Evolutionary conservation across 1,140 invertebrate genomes (phyloP).

Genomic region (Meloidogyne floridensis): DNA sequence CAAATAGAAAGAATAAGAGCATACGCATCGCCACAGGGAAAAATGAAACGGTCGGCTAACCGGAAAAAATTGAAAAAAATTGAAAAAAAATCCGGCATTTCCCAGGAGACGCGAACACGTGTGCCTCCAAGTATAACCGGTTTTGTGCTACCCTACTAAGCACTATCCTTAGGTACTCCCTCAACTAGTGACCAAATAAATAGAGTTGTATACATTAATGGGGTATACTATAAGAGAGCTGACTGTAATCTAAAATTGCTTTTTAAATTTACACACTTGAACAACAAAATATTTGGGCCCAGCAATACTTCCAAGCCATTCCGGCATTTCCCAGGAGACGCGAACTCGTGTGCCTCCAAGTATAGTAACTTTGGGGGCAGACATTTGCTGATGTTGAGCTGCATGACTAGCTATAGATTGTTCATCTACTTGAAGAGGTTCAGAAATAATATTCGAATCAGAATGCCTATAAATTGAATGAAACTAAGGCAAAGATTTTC

Average conservation of each 20-base stretch:
- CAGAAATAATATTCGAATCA: slow-evolving; percentile 52
- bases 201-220: too few species aligned
- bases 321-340: slow-evolving; percentile 49
- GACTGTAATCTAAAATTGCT: too few species aligned
- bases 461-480: slow-evolving; percentile 32
- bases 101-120: slow-evolving; percentile 51
- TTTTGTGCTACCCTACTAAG: too few species aligned
- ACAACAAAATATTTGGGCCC: slow-evolving; percentile 28
- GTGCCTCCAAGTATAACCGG: slow-evolving; percentile 33
- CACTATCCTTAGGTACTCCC: too few species aligned
- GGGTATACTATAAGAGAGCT: too few species aligned
- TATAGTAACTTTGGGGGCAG: slow-evolving; percentile 41
- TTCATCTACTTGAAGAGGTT: slow-evolving; percentile 37
- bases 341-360: slow-evolving; percentile 43
- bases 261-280: neutral
- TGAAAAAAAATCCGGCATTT: slow-evolving; percentile 25
- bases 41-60: too few species aligned
- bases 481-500: neutral
- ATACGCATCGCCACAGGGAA: too few species aligned
- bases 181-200: too few species aligned
- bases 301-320: slow-evolving; percentile 36
- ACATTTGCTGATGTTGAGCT: slow-evolving; percentile 27
- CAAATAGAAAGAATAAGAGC: too few species aligned
- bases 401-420: neutral
- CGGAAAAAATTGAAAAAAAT: too few species aligned